Evolutionary conservation across 1,140 invertebrate genomes (phyloP).

Genomic region (Hycleus phaleratus): DNA sequence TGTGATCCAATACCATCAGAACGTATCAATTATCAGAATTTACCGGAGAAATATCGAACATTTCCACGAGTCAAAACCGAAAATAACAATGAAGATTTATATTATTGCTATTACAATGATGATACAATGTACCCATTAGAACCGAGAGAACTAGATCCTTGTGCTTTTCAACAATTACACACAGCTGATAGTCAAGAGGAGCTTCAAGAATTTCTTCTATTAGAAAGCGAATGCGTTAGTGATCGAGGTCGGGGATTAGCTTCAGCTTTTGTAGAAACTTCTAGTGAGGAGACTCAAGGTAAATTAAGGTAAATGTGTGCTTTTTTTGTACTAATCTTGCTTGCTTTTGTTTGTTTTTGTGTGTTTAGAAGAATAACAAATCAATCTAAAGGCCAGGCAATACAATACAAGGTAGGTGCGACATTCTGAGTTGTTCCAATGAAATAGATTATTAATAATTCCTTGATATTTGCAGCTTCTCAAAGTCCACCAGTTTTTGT

Average conservation of each 20-base stretch:
- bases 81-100: constrained; percentile 11
- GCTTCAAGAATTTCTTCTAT: constrained; percentile 55
- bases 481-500: constrained; percentile 74
- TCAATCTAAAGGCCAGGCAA: no score
- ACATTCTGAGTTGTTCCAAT: no score
- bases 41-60: constrained; percentile 45
- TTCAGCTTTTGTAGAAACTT: constrained; percentile 37
- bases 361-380: no score
- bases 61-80: constrained; percentile 45
- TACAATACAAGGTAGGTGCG: background rate
- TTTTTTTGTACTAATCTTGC: background rate
- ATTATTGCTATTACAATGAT: constrained; percentile 32
- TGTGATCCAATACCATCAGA: constrained; percentile 34
- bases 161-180: constrained; percentile 50
- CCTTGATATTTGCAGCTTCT: constrained; percentile 50
- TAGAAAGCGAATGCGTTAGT: constrained; percentile 55
- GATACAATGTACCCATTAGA: constrained; percentile 48
- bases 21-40: constrained; percentile 24
- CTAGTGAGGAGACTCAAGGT: constrained; percentile 22
- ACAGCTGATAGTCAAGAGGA: constrained; percentile 56
- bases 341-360: background rate
- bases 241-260: constrained; percentile 44
- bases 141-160: constrained; percentile 52
- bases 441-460: background rate
- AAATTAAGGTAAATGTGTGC: constrained; percentile 1